These are phyloP conservation scores for Aethes cnicana DNA, from an alignment of 2,888 invertebrate species.

Conservation along the genomic window DNA sequence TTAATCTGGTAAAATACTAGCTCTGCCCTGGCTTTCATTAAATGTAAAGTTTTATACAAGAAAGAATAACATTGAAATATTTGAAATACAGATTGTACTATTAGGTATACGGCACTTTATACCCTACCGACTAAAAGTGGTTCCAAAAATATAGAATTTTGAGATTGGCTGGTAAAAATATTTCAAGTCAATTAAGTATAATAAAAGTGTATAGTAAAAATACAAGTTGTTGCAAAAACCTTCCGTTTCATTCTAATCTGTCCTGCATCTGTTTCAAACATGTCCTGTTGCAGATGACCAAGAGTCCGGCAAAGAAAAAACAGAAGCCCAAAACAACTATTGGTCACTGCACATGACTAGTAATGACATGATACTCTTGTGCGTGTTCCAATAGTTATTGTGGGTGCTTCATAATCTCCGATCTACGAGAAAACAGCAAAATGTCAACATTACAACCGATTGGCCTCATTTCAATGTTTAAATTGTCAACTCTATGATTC, in stretches of 20 bases:
- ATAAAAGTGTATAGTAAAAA: no score
- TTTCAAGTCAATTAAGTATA: no score
- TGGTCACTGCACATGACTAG: slow-evolving; percentile 99
- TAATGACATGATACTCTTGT: slow-evolving; percentile 92
- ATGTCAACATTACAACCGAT: slow-evolving; percentile 15
- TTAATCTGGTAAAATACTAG: no score
- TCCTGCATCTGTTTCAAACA: slow-evolving; percentile 1
- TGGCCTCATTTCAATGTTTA: slow-evolving; percentile 11
- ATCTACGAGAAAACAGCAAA: slow-evolving; percentile 36
- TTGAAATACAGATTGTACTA: no score
- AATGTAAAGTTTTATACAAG: no score
- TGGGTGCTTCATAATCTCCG: slow-evolving; percentile 85
- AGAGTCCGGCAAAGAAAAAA: slow-evolving; percentile 37
- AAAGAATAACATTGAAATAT: no score
- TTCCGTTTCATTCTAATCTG: background rate
- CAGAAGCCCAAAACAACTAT: slow-evolving; percentile 95
- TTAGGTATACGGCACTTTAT: no score
- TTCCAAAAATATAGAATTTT: no score
- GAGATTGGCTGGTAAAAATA: no score
- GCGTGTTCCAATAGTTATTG: slow-evolving; percentile 99
- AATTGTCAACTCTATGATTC: background rate
- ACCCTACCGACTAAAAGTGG: no score
- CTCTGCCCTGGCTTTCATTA: no score
- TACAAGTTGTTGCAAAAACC: no score
- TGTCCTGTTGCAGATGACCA: slow-evolving; percentile 35